A percentile compares a stretch with the other conserved stretches of the same genome.
phyloP scores from a whole-genome alignment of 2,797 vertebrate genomes.

The Lepidocolaptes lacrymiger region DNA sequence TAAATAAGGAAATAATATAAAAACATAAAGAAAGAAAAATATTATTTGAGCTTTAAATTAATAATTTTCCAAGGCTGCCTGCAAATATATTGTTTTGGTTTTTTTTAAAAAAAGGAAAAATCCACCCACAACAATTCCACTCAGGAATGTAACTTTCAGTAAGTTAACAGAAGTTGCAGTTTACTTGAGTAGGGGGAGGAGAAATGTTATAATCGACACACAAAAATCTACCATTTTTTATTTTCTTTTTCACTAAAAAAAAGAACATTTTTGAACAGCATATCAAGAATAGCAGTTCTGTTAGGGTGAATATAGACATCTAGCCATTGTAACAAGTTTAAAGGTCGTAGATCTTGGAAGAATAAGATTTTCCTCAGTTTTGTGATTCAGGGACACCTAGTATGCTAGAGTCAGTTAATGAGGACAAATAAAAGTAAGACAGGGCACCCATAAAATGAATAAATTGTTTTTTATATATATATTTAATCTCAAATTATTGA shows the following conservation, averaged over 20 bases:
- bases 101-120: not conserved
- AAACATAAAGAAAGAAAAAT: not conserved
- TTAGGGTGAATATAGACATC: not conserved
- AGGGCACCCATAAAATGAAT: not conserved
- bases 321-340: not conserved
- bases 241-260: not conserved
- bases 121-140: rapidly evolving
- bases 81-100: not conserved
- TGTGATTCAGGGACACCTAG: not conserved
- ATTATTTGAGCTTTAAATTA: not conserved
- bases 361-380: not conserved
- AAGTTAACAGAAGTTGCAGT: not conserved
- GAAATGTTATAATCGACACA: not conserved
- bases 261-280: not conserved
- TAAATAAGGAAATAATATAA: not conserved
- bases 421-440: not conserved
- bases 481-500: not conserved
- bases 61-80: not conserved
- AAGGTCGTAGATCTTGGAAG: not conserved
- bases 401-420: not conserved
- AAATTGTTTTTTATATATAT: not conserved
- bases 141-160: not conserved
- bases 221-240: not conserved
- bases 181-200: not conserved
- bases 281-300: not conserved